Evolutionary conservation across 2,113 vertebrate species (phyloP).

Genomic region (Fukomys damarensis): DNA sequence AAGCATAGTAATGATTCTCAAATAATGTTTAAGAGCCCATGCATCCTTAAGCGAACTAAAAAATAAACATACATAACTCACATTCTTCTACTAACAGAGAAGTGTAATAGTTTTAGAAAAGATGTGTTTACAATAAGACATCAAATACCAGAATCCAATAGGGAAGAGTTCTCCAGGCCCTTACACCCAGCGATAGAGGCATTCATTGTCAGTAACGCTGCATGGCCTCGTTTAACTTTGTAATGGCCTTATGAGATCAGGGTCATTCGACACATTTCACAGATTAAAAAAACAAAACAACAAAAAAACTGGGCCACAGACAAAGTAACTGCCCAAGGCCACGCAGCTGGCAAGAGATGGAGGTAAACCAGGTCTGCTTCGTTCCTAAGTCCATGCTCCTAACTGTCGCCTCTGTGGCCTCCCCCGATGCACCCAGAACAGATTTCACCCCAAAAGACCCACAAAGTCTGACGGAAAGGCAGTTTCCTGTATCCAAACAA

Average conservation of each 20-base stretch:
- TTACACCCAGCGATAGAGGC: not conserved
- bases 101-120: not conserved
- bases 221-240: not conserved
- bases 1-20: not conserved
- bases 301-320: slow-evolving; percentile 5
- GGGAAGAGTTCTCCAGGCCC: not conserved
- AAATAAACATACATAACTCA: slow-evolving; percentile 16
- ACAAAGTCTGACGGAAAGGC: not conserved
- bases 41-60: not conserved
- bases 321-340: slow-evolving; percentile 44
- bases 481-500: not conserved
- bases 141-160: not conserved
- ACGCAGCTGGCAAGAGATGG: not conserved
- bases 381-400: not conserved
- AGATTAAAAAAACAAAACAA: slow-evolving; percentile 28
- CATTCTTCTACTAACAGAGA: not conserved
- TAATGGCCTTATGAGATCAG: not conserved
- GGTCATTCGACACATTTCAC: slow-evolving; percentile 30
- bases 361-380: not conserved
- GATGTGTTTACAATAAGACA: not conserved
- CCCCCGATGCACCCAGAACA: not conserved
- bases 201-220: too few relatives aligned
- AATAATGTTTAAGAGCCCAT: not conserved
- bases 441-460: not conserved
- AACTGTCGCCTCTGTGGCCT: not conserved